Percentiles rank a stretch among this genome's conserved stretches.
phyloP scores from a whole-genome alignment of 2,113 vertebrate genomes.

The Prinia subflava region DNA sequence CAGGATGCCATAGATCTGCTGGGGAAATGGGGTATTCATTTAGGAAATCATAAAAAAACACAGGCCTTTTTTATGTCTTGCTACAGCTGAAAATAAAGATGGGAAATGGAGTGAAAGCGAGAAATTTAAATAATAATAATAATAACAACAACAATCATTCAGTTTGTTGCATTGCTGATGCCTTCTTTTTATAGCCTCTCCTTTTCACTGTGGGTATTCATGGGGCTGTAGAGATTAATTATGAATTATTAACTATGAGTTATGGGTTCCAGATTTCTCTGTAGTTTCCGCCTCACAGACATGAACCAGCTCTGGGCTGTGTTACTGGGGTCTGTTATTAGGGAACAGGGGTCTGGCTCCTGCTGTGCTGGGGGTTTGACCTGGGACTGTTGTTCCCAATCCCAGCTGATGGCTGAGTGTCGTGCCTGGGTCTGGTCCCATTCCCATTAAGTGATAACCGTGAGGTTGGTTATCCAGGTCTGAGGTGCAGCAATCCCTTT shows the following conservation, averaged over 20 bases:
- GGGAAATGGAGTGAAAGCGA: background rate
- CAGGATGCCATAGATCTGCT: background rate
- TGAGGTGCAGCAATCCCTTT: background rate
- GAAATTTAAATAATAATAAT: background rate
- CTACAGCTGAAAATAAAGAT: background rate
- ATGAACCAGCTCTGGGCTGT: background rate
- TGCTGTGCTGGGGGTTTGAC: background rate
- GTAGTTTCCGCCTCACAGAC: background rate
- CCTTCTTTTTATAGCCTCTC: background rate
- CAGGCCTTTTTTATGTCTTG: background rate
- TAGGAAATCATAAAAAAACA: background rate
- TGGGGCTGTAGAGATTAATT: background rate
- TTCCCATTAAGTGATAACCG: background rate
- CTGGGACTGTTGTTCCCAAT: background rate
- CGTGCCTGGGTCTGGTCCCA: background rate
- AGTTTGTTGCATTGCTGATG: background rate
- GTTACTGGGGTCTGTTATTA: background rate
- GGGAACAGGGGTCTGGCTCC: background rate
- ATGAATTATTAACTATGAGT: background rate
- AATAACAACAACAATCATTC: background rate
- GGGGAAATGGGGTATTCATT: background rate
- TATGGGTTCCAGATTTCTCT: background rate
- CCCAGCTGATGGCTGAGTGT: background rate
- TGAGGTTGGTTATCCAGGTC: background rate
- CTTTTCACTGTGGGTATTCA: background rate